These are phyloP conservation scores for Hipparchia sbordonii DNA, from an alignment of 2,888 invertebrate genomes.

Conservation along the genomic window DNA sequence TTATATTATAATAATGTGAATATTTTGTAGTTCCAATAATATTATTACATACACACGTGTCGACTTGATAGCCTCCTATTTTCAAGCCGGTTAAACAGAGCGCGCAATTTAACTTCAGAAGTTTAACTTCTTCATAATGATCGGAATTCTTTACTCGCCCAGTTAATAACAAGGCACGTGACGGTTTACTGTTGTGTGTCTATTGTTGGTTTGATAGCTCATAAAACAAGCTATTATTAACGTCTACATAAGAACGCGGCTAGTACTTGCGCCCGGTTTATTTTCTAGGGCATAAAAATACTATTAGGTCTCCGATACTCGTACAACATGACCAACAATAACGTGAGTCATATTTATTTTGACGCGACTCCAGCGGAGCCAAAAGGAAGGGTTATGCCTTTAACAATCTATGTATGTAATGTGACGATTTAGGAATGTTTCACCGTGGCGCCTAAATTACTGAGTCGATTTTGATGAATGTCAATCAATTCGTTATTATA, in stretches of 20 bases:
- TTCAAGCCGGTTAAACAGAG: too few relatives aligned
- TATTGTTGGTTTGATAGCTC: conserved; percentile 38
- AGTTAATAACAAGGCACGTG: conserved; percentile 15
- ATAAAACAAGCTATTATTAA: conserved; percentile 33
- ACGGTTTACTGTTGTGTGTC: conserved; percentile 24
- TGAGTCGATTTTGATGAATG: too few relatives aligned
- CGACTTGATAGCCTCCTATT: too few relatives aligned
- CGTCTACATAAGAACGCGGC: conserved; percentile 4
- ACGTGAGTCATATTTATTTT: not conserved
- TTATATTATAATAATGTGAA: too few relatives aligned
- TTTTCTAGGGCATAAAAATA: conserved; percentile 20
- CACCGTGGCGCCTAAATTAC: too few relatives aligned
- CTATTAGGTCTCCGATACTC: not conserved
- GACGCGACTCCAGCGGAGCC: not conserved
- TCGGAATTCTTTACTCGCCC: not conserved
- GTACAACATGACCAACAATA: not conserved
- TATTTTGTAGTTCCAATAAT: too few relatives aligned
- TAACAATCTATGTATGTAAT: too few relatives aligned
- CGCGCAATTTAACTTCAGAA: too few relatives aligned
- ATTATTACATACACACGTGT: too few relatives aligned
- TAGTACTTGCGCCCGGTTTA: conserved; percentile 8
- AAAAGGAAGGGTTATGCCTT: too few relatives aligned
- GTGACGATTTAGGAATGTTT: too few relatives aligned
- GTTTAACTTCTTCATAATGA: not conserved
- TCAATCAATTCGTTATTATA: too few relatives aligned